Evolutionary conservation across 2,888 invertebrate genomes (phyloP), one percentile per base, ranked within the genome.

Genomic region (Diplolepis rosae): DNA sequence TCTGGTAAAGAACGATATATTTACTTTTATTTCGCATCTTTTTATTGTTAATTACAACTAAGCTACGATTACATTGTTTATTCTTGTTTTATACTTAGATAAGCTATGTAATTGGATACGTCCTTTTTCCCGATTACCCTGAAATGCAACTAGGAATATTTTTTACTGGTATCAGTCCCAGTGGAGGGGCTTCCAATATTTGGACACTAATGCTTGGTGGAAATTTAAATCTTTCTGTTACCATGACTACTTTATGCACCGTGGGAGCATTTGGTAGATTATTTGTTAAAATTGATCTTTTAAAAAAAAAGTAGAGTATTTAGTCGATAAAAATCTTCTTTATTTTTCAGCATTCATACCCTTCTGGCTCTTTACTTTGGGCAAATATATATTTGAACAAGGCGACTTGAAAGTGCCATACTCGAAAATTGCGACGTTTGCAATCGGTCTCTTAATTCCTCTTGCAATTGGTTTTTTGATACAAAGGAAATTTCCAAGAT

Each of bases 141-240:
- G 92, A 92, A 79, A 92, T 97, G 92, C 94, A 94, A 56, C 88
- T 97, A 78, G 97, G 97, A 2, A 91, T 97, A 88, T 97, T 97
- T 89, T 95, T 96, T 88, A 95, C 96, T 0, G 97, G 97, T 0
- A 95, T 96, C 22, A 94, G 95, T 2, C 97, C 97, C 0, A 95
- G 95, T n/a, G 97, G 99, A 0, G 98, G 98, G 0, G 97, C 98
- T 27, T 98, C 98, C 61, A 99, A 99, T 89, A 96, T 98, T 82
- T 99, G 98, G 97, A 95, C 97, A 0, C 93, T 95, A 77, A 92
- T 98, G 15, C 91, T 99, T 1, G 95, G 94, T 3, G 98, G 97
- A 4, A 98, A 99, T 89, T 92, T 98, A 4, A 95, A 97, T 87
- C 91, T 99, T 48, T 98, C 98, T 0, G 93, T 99, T 61, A 94